These are phyloP conservation scores for Sebastes hubbsi DNA, from an alignment of 2,797 vertebrate species.

Conservation along the genomic window DNA sequence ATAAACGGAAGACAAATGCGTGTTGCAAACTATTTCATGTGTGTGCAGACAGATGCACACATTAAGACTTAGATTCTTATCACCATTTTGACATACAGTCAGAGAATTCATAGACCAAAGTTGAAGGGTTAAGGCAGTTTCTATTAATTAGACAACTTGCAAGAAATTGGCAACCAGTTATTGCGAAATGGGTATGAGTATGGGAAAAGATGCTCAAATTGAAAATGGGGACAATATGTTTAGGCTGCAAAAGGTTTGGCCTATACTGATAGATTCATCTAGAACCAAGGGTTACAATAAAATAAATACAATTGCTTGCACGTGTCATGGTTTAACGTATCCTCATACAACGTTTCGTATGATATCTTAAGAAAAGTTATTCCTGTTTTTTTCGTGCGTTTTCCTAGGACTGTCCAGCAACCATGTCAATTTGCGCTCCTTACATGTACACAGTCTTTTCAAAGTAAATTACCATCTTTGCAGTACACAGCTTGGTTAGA, in stretches of 20 bases:
- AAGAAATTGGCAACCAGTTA: neutral
- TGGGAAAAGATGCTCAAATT: neutral
- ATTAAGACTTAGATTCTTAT: neutral
- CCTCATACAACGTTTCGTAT: too few relatives aligned
- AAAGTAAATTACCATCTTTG: neutral
- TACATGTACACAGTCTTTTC: too few relatives aligned
- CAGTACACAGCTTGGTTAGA: neutral
- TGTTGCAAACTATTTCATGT: neutral
- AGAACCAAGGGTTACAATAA: neutral
- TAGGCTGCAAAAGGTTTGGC: neutral
- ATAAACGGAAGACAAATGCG: neutral
- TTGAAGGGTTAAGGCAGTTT: neutral
- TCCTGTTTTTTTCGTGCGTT: neutral
- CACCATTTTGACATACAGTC: neutral
- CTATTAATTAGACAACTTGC: neutral
- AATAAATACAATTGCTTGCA: neutral
- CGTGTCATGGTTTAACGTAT: neutral
- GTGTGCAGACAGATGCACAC: neutral
- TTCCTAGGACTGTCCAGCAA: neutral
- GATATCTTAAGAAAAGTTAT: neutral
- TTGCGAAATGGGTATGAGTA: neutral
- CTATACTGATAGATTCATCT: neutral
- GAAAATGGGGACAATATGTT: neutral
- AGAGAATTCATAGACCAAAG: neutral
- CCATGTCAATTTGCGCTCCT: too few relatives aligned